Conservation (phyloP, 2,797 vertebrate genomes). For the Pseudochirops corinnae region DNA sequence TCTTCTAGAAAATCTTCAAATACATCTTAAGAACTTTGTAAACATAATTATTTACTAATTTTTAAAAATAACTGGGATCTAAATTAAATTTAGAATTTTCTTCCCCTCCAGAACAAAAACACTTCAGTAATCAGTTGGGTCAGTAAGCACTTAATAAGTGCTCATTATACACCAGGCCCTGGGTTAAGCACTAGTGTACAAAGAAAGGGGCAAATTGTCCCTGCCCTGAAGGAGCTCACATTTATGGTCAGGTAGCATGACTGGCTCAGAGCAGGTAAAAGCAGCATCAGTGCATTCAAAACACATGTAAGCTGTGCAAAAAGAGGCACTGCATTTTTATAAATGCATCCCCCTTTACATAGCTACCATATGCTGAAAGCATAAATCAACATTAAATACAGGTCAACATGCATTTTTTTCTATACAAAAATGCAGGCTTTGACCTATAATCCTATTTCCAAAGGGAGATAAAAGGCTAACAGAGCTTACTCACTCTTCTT, state of each 20-base stretch:
- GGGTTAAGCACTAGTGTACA: neutral
- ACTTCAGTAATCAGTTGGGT: neutral
- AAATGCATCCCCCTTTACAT: neutral
- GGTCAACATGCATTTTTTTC: conserved; percentile 9
- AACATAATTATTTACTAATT: conserved; percentile 11
- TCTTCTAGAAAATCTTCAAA: conserved; percentile 7
- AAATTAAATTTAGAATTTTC: neutral
- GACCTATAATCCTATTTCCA: neutral
- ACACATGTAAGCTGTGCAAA: neutral
- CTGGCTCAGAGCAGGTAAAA: neutral
- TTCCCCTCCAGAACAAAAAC: neutral
- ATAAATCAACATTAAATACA: conserved; percentile 14
- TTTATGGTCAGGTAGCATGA: neutral
- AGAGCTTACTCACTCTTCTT: neutral
- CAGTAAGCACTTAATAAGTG: neutral
- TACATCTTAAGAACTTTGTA: neutral
- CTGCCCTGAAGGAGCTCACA: neutral
- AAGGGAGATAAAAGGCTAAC: neutral
- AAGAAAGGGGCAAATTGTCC: neutral
- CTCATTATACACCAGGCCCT: neutral
- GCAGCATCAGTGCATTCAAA: neutral
- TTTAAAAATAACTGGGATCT: neutral
- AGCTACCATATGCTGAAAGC: conserved; percentile 32
- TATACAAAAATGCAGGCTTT: conserved; percentile 19
- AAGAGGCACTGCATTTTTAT: conserved; percentile 10